Conservation (phyloP, 2,113 vertebrate species). For the Syngnathoides biaculeatus region DNA sequence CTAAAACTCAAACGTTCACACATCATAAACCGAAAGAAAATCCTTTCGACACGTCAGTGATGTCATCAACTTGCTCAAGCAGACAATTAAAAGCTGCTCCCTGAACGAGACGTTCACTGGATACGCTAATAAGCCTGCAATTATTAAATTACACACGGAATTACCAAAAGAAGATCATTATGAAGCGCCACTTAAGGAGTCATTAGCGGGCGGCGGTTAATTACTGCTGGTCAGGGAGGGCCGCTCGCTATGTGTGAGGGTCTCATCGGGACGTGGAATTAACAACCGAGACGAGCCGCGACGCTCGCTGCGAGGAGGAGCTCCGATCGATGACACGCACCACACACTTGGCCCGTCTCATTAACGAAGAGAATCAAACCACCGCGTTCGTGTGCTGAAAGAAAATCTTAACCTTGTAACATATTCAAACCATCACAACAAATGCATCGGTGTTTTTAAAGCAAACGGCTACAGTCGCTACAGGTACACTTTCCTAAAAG, state of each 20-base stretch:
- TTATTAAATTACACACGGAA: constrained; percentile 99
- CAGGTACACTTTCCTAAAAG: too few species aligned
- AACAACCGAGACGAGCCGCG: constrained; percentile 82
- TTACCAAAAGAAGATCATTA: constrained; percentile 99
- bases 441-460: too few species aligned
- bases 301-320: background rate
- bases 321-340: constrained; percentile 39
- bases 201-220: constrained; percentile 99
- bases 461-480: too few species aligned
- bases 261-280: constrained; percentile 94
- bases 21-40: background rate
- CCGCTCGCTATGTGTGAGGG: constrained; percentile 56
- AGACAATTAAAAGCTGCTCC: constrained; percentile 75
- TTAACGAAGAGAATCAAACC: too few species aligned
- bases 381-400: too few species aligned
- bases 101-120: constrained; percentile 89
- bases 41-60: background rate
- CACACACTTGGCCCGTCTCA: background rate
- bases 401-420: too few species aligned
- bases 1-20: background rate
- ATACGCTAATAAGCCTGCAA: constrained; percentile 90
- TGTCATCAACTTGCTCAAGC: constrained; percentile 53
- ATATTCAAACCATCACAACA: too few species aligned
- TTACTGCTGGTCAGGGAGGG: constrained; percentile 95
- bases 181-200: constrained; percentile 96